These are phyloP conservation scores for Thecophora atra DNA, from an alignment of 2,888 invertebrate species.

Conservation along the genomic window DNA sequence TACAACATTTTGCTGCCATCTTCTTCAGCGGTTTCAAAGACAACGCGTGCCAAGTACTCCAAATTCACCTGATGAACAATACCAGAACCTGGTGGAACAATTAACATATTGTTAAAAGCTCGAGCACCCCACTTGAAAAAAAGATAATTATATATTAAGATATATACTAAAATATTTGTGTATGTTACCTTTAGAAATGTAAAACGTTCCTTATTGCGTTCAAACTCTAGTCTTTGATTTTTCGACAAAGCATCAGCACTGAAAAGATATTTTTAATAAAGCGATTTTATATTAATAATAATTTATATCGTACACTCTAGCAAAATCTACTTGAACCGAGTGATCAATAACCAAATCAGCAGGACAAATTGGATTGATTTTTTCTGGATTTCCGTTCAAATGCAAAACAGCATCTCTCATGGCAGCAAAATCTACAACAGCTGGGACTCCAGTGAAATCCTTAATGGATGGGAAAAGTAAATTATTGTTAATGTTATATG, in stretches of 20 bases:
- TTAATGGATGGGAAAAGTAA: constrained; percentile 65
- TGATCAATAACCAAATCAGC: constrained; percentile 98
- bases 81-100: constrained; percentile 97
- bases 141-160: constrained; percentile 33
- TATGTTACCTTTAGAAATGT: constrained; percentile 86
- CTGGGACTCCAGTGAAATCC: constrained; percentile 97
- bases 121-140: constrained; percentile 89
- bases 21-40: constrained; percentile 73
- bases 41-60: constrained; percentile 91
- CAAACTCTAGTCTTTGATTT: constrained; percentile 95
- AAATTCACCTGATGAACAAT: constrained; percentile 99
- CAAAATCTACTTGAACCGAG: constrained; percentile 96
- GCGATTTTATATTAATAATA: background rate
- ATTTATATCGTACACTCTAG: constrained; percentile 70
- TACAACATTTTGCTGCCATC: constrained; percentile 70
- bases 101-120: constrained; percentile 94
- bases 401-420: constrained; percentile 95
- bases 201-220: constrained; percentile 94
- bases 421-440: constrained; percentile 98
- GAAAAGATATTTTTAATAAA: constrained; percentile 53
- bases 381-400: constrained; percentile 87
- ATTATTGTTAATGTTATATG: background rate
- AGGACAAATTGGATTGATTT: constrained; percentile 96
- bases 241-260: constrained; percentile 88
- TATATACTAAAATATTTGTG: background rate